Base-by-base conservation (phyloP, 2,888 invertebrate species). In the Diaphora mendica region DNA sequence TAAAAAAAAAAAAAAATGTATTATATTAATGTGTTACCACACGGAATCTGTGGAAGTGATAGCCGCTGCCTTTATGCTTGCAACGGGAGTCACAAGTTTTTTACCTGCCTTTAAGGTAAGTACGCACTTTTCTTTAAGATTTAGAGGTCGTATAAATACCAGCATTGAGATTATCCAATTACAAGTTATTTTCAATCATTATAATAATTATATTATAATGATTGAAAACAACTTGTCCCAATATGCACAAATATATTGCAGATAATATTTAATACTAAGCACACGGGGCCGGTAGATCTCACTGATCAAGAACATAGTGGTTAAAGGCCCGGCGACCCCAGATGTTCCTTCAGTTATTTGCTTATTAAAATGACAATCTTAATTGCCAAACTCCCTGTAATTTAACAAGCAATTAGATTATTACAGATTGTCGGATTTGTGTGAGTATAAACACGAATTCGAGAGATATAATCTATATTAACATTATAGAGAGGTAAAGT, bases 351-450 rank as follows among this genome's bases (percentile, higher is more conserved):
- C 73, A 76, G 72, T 77, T 79, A 82, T 82, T 82, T 80, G 72
- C 79, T 80, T 79, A 80, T 82, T 82, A 82, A 82, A 79, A 33
- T 82, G 79, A 76, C 82, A 78, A 80, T 76, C 76, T 82, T 76
- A 72, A 76, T 77, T 79, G 76, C 76, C 35, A 65, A 82, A 77
- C 77, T 82, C 75, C 39, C 72, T 72, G 80, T 82, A 76, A 77
- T 59, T 81, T 76, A 82, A 78, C 79, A 71, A 74, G 59, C 68
- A 48, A 74, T 75, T 72, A 82, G 82, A 73, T 80, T 82, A 82
- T 82, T 70, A 62, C 74, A 79, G 78, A 73, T 75, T 65, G 78
- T 82, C 11, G 33, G 23, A 64, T 35, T 64, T 20, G 33, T 30
- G 30, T 35, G 11, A 33, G 33, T 64, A 30, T 33, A 64, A 64